phyloP scores from a whole-genome alignment of 1,140 invertebrate genomes.

The Drosophila repletoides region DNA sequence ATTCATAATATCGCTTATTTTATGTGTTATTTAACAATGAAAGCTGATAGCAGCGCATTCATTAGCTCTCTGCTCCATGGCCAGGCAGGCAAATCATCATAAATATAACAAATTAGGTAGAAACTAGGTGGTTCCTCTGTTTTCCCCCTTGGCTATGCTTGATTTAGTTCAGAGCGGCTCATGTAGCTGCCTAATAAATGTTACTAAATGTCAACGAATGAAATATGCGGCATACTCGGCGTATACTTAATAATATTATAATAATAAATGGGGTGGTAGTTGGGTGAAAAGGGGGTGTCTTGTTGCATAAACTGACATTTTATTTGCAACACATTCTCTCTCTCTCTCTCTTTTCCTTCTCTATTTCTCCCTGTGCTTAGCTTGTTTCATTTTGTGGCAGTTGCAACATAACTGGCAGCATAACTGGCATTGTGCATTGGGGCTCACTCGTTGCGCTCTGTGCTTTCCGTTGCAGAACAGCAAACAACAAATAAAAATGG shows the following conservation, averaged over 20 bases:
- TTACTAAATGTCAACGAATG: conserved; percentile 43
- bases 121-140: no score
- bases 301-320: conserved; percentile 44
- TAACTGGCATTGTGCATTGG: conserved; percentile 13
- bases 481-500: conserved; percentile 39
- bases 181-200: conserved; percentile 44
- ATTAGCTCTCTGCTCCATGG: background rate
- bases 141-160: background rate
- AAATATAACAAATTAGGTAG: conserved; percentile 2
- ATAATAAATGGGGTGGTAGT: conserved; percentile 31
- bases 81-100: background rate
- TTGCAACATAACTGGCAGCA: conserved; percentile 3
- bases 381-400: background rate
- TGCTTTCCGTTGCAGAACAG: background rate
- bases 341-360: background rate
- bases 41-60: background rate
- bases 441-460: background rate
- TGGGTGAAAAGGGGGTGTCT: background rate
- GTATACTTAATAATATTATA: conserved; percentile 56
- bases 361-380: background rate
- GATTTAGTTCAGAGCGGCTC: conserved; percentile 12
- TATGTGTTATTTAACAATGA: background rate
- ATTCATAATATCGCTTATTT: background rate
- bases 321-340: background rate
- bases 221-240: conserved; percentile 32